These are phyloP conservation scores for Lagopus leucura DNA, from an alignment of 2,113 vertebrate genomes.

Conservation along the genomic window DNA sequence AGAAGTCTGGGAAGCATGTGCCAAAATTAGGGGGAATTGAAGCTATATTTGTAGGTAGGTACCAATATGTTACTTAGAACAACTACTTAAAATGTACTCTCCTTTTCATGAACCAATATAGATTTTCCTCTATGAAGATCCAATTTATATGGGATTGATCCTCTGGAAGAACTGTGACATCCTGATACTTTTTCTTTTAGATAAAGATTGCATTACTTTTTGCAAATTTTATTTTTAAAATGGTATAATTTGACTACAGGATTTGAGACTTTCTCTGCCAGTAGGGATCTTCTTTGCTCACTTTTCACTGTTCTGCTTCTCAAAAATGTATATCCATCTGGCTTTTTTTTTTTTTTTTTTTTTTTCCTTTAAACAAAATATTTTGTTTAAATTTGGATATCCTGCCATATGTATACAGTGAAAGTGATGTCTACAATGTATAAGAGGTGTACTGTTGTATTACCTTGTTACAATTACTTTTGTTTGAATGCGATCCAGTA, in stretches of 20 bases:
- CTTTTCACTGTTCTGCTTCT: not conserved
- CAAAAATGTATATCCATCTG: not conserved
- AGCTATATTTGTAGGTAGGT: not conserved
- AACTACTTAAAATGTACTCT: not conserved
- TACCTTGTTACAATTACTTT: not conserved
- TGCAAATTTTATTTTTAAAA: not conserved
- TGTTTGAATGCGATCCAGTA: constrained; percentile 45
- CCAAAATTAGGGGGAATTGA: not conserved
- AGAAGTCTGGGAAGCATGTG: not conserved
- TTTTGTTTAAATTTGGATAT: not conserved
- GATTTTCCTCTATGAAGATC: not conserved
- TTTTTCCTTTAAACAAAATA: not conserved
- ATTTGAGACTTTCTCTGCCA: not conserved
- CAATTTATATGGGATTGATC: not conserved
- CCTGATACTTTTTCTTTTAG: not conserved
- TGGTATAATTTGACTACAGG: not conserved
- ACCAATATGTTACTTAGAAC: not conserved
- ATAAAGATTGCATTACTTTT: not conserved
- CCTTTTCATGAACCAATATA: not conserved
- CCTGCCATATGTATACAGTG: not conserved
- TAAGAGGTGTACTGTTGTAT: not conserved
- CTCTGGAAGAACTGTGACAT: not conserved
- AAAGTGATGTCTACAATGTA: not conserved
- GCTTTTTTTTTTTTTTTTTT: not conserved
- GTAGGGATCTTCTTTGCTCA: not conserved